A percentile compares a stretch with the other conserved stretches of the same genome.
Evolutionary conservation across 2,888 invertebrate genomes (phyloP).

Genomic region (Sarcophaga rosellei): DNA sequence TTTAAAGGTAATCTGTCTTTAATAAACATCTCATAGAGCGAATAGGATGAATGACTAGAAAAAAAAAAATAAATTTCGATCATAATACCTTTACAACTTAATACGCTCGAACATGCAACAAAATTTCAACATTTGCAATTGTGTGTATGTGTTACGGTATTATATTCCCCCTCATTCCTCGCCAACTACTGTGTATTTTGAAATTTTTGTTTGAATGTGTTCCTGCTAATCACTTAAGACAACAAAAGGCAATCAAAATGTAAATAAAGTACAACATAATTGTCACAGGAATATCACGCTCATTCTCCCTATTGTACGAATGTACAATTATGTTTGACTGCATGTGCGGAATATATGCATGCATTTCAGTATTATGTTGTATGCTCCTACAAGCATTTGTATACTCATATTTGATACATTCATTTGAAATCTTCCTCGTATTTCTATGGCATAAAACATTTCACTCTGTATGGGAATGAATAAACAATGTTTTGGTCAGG

Average conservation of each 20-base stretch:
- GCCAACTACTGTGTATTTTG: background rate
- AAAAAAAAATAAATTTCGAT: background rate
- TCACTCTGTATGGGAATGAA: background rate
- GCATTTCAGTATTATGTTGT: background rate
- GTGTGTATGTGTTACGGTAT: slow-evolving; percentile 24
- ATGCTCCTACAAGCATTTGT: slow-evolving; percentile 33
- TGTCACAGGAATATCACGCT: slow-evolving; percentile 56
- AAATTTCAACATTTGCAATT: background rate
- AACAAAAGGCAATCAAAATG: slow-evolving; percentile 73
- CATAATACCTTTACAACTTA: slow-evolving; percentile 46
- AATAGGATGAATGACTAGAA: background rate
- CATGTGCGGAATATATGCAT: slow-evolving; percentile 6
- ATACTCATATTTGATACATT: slow-evolving; percentile 40
- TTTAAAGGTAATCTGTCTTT: background rate
- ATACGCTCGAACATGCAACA: slow-evolving; percentile 19
- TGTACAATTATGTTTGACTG: background rate
- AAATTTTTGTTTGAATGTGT: background rate
- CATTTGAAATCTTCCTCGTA: slow-evolving; percentile 25
- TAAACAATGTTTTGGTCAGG: too few relatives aligned
- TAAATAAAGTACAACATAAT: slow-evolving; percentile 70
- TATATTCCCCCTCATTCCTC: slow-evolving; percentile 34
- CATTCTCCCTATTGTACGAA: background rate
- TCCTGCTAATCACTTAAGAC: slow-evolving; percentile 72
- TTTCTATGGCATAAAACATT: slow-evolving; percentile 40
- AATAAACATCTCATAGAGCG: slow-evolving; percentile 4